phyloP scores from a whole-genome alignment of 2,888 invertebrate species.

The Psylliodes chrysocephalus region DNA sequence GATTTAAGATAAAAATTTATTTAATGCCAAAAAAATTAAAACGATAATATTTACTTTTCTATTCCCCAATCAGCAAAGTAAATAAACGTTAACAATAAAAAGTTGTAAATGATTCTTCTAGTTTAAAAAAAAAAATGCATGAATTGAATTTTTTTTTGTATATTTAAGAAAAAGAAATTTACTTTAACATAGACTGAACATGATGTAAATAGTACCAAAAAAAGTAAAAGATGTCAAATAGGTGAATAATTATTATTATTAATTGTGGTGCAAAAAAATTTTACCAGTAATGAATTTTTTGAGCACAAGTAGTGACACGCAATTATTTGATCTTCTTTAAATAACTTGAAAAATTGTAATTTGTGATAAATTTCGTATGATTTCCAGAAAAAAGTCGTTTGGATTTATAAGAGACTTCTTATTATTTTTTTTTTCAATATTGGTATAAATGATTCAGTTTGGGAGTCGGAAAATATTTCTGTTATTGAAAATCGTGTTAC shows the following conservation, averaged over 20 bases:
- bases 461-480: no score
- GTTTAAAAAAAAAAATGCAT: no score
- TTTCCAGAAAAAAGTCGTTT: neutral
- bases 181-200: conserved; percentile 8
- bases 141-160: neutral
- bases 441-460: no score
- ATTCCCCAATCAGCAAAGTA: neutral
- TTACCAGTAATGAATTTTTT: conserved; percentile 27
- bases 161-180: conserved; percentile 9
- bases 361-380: conserved; percentile 2
- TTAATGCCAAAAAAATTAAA: no score
- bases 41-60: no score
- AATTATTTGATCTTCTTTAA: conserved; percentile 1
- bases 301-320: conserved; percentile 9
- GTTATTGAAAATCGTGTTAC: no score
- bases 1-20: no score
- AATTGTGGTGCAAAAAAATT: conserved; percentile 15
- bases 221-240: conserved; percentile 12
- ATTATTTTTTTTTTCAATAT: no score
- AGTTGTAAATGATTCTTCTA: no score
- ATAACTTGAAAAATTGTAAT: conserved; percentile 1
- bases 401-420: no score
- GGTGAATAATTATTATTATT: conserved; percentile 7
- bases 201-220: conserved; percentile 3
- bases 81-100: neutral